Evolutionary conservation across 2,888 invertebrate genomes (phyloP), one percentile per base, ranked within the genome.

Genomic region (Tryphoninae sp.): DNA sequence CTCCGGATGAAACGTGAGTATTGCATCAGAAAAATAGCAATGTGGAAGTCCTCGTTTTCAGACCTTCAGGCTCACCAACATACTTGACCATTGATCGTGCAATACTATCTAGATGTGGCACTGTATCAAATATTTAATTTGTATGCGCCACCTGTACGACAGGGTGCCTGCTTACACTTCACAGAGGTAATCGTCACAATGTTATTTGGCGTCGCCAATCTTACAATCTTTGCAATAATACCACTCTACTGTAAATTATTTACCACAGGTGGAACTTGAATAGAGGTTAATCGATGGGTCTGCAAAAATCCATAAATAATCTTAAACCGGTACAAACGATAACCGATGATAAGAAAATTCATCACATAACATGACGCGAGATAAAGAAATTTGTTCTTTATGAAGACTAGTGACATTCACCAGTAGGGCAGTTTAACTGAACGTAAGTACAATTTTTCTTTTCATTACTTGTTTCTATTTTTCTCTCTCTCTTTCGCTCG

Each of bases 21-120:
- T 82, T 82, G 82, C 82, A 82, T 82, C 82, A 82, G 82, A 82
- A 82, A 82, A 67, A 76, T 59, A 79, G 81, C 81, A 82, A 82
- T 82, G 81, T 82, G 78, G 81, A 81, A 81, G 77, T 77, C 72
- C 80, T 77, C 77, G 80, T 77, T 73, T 78, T 51, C n/a, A 61
- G 64, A 68, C 61, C 19, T 58, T 69, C 68, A 76, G 76, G 68
- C 3, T 49, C 33, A 68, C 76, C 76, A 76, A 76, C 76, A 23
- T 26, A 49, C 49, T 72, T 23, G 59, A 22, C 49, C 71, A 72
- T 59, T 49, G 71, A 72, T 72, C 71, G 49, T 72, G 13, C 8
- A 61, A 72, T 45, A 51, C 49, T 58, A 13, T 45, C 45, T 26
- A 72, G 71, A 72, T 61, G 26, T 22, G 55, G 55, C 1, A 9